Conservation (phyloP, 2,113 vertebrate species). For the Phalacrocorax pelagicus region DNA sequence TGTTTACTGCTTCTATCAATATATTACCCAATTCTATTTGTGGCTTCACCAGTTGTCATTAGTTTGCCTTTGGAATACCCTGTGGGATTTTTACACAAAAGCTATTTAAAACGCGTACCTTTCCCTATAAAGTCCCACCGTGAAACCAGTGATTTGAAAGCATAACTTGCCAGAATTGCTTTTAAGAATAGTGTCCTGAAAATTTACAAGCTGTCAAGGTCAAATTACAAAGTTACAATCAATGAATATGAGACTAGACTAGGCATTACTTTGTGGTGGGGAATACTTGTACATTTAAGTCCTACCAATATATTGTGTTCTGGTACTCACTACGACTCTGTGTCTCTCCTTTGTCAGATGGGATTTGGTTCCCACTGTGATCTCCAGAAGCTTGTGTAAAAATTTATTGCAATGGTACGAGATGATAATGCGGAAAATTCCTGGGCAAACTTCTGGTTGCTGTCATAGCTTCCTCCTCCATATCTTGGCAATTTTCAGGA, state of each 20-base stretch:
- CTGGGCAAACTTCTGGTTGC: background rate
- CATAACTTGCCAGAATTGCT: background rate
- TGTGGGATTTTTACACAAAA: constrained; percentile 1
- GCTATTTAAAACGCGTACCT: background rate
- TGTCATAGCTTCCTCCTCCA: background rate
- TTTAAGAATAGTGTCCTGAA: background rate
- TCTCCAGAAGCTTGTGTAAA: background rate
- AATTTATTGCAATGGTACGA: background rate
- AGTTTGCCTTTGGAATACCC: constrained; percentile 1
- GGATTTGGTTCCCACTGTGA: background rate
- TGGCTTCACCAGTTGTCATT: background rate
- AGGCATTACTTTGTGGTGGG: background rate
- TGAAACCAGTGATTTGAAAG: background rate
- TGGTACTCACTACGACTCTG: background rate
- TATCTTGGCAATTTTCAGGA: background rate
- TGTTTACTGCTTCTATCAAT: background rate
- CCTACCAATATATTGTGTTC: background rate
- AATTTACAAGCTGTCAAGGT: background rate
- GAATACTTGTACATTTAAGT: background rate
- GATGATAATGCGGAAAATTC: background rate
- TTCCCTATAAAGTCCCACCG: background rate
- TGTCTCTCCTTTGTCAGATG: background rate
- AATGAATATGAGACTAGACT: background rate
- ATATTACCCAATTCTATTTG: constrained; percentile 18
- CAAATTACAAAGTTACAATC: background rate